Evolutionary conservation across 2,888 invertebrate genomes (phyloP).

Genomic region (Drosophila mettleri): DNA sequence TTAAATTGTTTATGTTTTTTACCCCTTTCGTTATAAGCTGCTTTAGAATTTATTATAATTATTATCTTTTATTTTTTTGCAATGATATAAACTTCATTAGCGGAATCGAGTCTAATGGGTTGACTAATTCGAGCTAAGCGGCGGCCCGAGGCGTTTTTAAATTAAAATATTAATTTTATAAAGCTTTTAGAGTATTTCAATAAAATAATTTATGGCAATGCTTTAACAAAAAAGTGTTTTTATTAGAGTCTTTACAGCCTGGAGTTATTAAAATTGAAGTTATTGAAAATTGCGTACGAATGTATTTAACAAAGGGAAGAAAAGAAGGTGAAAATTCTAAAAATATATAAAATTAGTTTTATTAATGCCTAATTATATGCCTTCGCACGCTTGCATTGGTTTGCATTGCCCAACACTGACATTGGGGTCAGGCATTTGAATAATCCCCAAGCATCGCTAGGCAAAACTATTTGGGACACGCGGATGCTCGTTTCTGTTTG

Average conservation of each 20-base stretch:
- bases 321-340: too few species aligned
- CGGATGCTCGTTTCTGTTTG: neutral
- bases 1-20: slow-evolving; percentile 12
- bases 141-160: neutral
- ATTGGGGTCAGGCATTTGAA: slow-evolving; percentile 48
- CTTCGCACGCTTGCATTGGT: slow-evolving; percentile 2
- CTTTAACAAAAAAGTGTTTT: too few species aligned
- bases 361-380: neutral
- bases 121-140: slow-evolving; percentile 10
- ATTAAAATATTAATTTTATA: neutral
- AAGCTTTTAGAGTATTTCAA: neutral
- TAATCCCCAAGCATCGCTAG: slow-evolving; percentile 26
- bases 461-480: slow-evolving; percentile 45
- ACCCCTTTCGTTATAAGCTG: slow-evolving; percentile 7
- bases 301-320: too few species aligned
- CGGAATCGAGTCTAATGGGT: slow-evolving; percentile 10
- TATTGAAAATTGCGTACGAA: too few species aligned
- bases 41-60: slow-evolving; percentile 11
- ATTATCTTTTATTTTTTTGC: neutral
- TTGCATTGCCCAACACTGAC: slow-evolving; percentile 16
- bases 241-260: too few species aligned
- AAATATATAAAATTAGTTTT: slow-evolving; percentile 17
- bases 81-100: slow-evolving; percentile 9
- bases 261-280: too few species aligned
- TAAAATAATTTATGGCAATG: too few species aligned